Base-by-base conservation (phyloP, 2,888 invertebrate species). In the Megaustenia siamemsis region DNA sequence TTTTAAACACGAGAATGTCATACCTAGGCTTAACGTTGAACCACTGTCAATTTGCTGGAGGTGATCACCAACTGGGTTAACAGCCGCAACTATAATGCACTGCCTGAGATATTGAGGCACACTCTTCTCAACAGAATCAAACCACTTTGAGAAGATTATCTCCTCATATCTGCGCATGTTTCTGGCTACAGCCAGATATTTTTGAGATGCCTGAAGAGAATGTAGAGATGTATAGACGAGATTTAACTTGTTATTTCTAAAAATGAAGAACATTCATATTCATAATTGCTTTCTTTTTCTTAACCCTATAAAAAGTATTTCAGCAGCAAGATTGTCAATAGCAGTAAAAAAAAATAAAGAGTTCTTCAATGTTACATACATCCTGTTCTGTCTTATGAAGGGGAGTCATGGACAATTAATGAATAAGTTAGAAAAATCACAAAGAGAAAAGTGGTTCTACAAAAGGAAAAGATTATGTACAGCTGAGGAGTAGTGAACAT, bases 161-260 rank as follows among this genome's bases (percentile, higher is more conserved):
- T 96, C 96, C 93, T 98, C 97, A 90, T 96, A 98, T 0, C 95
- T 94, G 90, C 96, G 96, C 94, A 98, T 96, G 53, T 96, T 94
- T 90, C 96, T 96, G 0, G 96, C 96, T 32, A 97, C 95, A 10
- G 95, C 95, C 87, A 96, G 95, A 93, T 98, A 98, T 87, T 96
- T 96, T 21, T 95, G 94, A 90, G 97, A 97, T 0, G 97, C 96
- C 93, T 95, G 87, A 6, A 45, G 15, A 38, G 10, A 12, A 28
- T 63, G 40, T 10, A 43, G 4, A 8, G 71, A 71, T 43, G 24
- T n/a, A 43, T 45, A 24, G n/a, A n/a, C n/a, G n/a, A 45, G n/a
- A 63, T 15, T 32, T 63, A 15, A 32, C 15, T 63, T 8, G 28
- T 28, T 63, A 28, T 3, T 32, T 1, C 5, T 8, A 32, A 63